Evolutionary conservation across 2,888 invertebrate species (phyloP).

Genomic region (Digitonthophagus gazella): DNA sequence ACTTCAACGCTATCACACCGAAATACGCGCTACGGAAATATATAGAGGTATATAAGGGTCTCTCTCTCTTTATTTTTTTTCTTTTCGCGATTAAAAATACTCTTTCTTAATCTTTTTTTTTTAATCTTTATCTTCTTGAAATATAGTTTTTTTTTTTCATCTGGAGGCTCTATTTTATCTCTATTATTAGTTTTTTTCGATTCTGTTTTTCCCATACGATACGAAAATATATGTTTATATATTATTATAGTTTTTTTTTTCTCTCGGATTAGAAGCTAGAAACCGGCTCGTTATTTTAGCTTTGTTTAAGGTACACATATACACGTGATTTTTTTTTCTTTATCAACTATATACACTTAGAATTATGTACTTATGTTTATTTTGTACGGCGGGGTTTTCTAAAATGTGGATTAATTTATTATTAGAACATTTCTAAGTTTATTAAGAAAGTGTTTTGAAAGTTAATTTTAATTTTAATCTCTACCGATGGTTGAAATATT

Average conservation of each 20-base stretch:
- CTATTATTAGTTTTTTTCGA: constrained; percentile 13
- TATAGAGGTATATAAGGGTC: constrained; percentile 8
- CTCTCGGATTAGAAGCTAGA: constrained; percentile 38
- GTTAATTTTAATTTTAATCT: too few relatives aligned
- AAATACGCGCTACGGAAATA: constrained; percentile 22
- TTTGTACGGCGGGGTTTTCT: neutral
- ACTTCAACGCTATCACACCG: constrained; percentile 29
- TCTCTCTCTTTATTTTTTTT: neutral
- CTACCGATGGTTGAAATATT: too few relatives aligned
- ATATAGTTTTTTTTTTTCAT: neutral
- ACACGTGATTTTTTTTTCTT: constrained; percentile 30
- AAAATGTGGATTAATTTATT: too few relatives aligned
- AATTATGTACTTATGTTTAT: constrained; percentile 37
- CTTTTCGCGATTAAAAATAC: too few relatives aligned
- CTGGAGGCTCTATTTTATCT: neutral
- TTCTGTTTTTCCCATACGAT: constrained; percentile 36
- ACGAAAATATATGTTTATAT: constrained; percentile 48
- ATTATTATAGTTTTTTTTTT: neutral
- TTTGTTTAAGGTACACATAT: constrained; percentile 24
- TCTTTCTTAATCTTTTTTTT: constrained; percentile 10
- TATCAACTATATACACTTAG: constrained; percentile 35
- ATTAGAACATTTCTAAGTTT: too few relatives aligned
- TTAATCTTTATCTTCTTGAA: neutral
- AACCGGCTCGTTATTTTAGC: constrained; percentile 28
- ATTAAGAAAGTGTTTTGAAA: too few relatives aligned